A percentile compares a stretch with the other conserved stretches of the same genome.
Evolutionary conservation across 2,888 invertebrate species (phyloP).

Genomic region (Aporophyla lueneburgensis): DNA sequence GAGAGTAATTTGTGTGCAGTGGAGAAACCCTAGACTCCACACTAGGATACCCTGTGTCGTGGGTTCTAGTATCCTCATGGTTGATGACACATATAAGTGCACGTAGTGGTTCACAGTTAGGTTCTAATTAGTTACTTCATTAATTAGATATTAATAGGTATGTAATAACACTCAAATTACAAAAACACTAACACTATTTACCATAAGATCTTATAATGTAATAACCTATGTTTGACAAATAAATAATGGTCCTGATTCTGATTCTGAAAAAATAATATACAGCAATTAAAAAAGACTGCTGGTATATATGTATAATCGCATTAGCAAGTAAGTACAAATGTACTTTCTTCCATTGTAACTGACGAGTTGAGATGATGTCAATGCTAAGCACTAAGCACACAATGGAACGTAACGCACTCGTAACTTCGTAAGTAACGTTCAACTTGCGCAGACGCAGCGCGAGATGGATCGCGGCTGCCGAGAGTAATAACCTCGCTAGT

Average conservation of each 20-base stretch:
- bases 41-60: too few species aligned
- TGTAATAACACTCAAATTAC: not conserved
- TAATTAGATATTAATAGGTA: not conserved
- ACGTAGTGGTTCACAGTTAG: too few species aligned
- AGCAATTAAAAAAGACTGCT: not conserved
- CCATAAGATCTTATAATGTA: too few species aligned
- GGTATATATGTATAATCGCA: not conserved
- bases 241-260: too few species aligned
- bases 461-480: constrained; percentile 74
- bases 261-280: too few species aligned
- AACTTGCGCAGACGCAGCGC: constrained; percentile 63
- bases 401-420: constrained; percentile 69
- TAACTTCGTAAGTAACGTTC: constrained; percentile 55
- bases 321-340: too few species aligned
- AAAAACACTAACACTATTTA: too few species aligned
- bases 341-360: constrained; percentile 26
- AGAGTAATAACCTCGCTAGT: constrained; percentile 84
- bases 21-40: too few species aligned
- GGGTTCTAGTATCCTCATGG: too few species aligned
- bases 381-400: constrained; percentile 61
- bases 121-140: not conserved
- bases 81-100: too few species aligned
- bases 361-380: constrained; percentile 48
- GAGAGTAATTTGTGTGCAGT: too few species aligned
- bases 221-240: too few species aligned